Percentiles rank a stretch among this genome's conserved stretches.
phyloP scores from a whole-genome alignment of 2,113 vertebrate species.

The Glaucidium brasilianum region DNA sequence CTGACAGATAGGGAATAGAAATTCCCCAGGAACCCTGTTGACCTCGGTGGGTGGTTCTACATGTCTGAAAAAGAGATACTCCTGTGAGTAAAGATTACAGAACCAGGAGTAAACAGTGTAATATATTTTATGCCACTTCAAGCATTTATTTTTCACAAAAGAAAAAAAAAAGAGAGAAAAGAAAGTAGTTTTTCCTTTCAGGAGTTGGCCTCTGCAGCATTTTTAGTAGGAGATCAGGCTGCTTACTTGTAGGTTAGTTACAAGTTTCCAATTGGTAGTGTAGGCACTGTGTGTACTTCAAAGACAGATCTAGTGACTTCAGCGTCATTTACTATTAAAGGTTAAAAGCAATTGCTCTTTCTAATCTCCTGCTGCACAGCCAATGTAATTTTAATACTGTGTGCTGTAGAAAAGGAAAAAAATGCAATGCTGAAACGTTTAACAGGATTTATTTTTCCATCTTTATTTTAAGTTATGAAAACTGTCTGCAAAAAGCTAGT shows the following conservation, averaged over 20 bases:
- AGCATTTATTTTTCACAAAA: not conserved
- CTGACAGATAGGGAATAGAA: not conserved
- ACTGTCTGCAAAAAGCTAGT: constrained; percentile 64
- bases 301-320: constrained; percentile 38
- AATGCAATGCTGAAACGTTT: constrained; percentile 55
- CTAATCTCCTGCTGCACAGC: constrained; percentile 64
- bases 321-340: constrained; percentile 59
- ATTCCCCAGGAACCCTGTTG: not conserved
- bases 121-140: not conserved
- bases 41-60: not conserved
- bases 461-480: constrained; percentile 69
- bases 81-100: not conserved
- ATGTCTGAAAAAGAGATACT: not conserved
- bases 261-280: constrained; percentile 7
- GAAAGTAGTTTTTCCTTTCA: not conserved
- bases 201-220: not conserved
- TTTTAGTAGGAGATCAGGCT: not conserved
- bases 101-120: not conserved
- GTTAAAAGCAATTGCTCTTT: constrained; percentile 60
- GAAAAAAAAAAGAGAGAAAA: not conserved
- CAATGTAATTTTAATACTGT: constrained; percentile 60
- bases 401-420: constrained; percentile 44
- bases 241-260: not conserved
- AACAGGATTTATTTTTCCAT: constrained; percentile 53
- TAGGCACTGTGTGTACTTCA: not conserved